Percentiles rank a stretch among this genome's conserved stretches.
These are phyloP conservation scores for Sminthopsis crassicaudata DNA, from an alignment of 2,113 vertebrate species.

Conservation along the genomic window DNA sequence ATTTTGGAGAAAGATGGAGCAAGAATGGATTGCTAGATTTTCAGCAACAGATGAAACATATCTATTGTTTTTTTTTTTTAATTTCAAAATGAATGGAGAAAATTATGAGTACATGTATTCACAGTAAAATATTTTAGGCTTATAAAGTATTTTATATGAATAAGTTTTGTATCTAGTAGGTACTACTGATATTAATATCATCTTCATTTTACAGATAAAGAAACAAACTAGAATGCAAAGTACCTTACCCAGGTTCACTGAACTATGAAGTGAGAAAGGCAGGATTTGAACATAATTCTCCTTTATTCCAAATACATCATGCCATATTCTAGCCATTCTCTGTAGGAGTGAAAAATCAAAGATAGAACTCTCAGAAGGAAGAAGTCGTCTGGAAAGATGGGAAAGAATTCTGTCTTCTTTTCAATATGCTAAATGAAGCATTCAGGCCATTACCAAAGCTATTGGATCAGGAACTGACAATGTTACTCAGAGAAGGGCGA, in stretches of 20 bases:
- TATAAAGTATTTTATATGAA: neutral
- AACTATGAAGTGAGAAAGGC: neutral
- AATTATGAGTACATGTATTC: neutral
- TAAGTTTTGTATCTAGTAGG: neutral
- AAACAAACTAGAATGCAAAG: neutral
- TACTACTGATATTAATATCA: neutral
- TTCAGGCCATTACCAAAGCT: conserved; percentile 39
- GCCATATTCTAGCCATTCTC: neutral
- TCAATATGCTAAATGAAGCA: conserved; percentile 61
- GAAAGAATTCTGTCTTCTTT: conserved; percentile 43
- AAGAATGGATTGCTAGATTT: neutral
- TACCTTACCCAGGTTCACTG: neutral
- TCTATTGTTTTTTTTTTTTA: too few relatives aligned
- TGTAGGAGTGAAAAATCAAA: conserved; percentile 13
- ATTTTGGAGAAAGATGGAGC: neutral
- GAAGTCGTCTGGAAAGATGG: conserved; percentile 6
- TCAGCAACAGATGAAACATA: neutral
- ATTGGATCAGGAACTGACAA: neutral
- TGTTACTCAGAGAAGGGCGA: neutral
- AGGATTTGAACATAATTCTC: neutral
- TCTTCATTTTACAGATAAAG: neutral
- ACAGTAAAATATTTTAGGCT: neutral
- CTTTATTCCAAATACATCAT: neutral
- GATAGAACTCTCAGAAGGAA: neutral
- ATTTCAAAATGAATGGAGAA: neutral